phyloP scores from a whole-genome alignment of 2,113 vertebrate genomes.

The Forbesichthys papilliferus region DNA sequence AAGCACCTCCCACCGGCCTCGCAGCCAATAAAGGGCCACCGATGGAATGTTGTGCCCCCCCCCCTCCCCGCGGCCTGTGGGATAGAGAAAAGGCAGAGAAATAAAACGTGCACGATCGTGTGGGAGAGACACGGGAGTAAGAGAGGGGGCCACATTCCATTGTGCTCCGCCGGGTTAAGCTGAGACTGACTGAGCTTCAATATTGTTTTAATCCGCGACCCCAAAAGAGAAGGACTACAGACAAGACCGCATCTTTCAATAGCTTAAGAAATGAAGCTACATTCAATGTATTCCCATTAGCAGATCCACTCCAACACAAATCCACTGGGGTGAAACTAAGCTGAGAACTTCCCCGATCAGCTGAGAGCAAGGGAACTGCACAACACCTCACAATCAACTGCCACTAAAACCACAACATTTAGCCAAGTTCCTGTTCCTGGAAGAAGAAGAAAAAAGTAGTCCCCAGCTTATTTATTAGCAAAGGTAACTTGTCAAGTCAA shows the following conservation, averaged over 20 bases:
- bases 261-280: too few relatives aligned
- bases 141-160: slow-evolving; percentile 52
- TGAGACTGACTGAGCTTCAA: slow-evolving; percentile 35
- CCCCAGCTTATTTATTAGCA: not conserved
- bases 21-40: slow-evolving; percentile 63
- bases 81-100: slow-evolving; percentile 34
- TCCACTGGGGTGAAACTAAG: not conserved
- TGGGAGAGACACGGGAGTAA: not conserved
- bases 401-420: too few relatives aligned
- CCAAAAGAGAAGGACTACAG: not conserved
- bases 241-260: too few relatives aligned
- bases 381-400: not conserved
- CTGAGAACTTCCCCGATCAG: slow-evolving; percentile 46
- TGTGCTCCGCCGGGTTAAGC: slow-evolving; percentile 32
- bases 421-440: not conserved
- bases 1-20: slow-evolving; percentile 50
- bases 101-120: slow-evolving; percentile 6
- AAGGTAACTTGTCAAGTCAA: too few relatives aligned
- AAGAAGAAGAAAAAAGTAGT: not conserved
- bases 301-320: too few relatives aligned
- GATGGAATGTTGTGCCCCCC: slow-evolving; percentile 63
- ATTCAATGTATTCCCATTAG: too few relatives aligned
- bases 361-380: slow-evolving; percentile 34
- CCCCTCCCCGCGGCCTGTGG: slow-evolving; percentile 37
- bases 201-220: slow-evolving; percentile 25